Base-by-base conservation (phyloP, 2,797 vertebrate species). In the Gadopsis bispinosus region DNA sequence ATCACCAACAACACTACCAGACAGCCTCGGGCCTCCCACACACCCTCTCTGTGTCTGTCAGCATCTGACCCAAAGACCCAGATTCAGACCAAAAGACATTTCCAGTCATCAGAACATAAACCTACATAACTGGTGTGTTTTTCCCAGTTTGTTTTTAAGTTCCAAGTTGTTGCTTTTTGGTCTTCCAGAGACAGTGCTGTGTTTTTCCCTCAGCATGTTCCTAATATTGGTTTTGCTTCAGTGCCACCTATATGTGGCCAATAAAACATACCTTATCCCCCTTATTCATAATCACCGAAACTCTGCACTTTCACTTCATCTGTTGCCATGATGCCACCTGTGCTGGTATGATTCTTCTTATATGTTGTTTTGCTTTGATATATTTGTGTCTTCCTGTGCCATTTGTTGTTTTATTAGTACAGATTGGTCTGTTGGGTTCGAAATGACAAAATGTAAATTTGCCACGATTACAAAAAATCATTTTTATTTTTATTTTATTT, bases 371-470 rank as follows among this genome's bases (percentile, higher is more conserved):
- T 54, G 37, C 51, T 69, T 81, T 69, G 29, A 79, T 11, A 68
- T 70, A 4, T 67, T 56, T 67, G 64, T 69, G 61, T 70, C 77
- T 80, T 88, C 65, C 45, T 84, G 90, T 92, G 89, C 89, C 88
- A 90, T 88, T 79, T 22, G 3, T 73, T 65, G 74, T 83, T 82
- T 77, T 67, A 83, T 60, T 33, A 54, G 47, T 69, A 54, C 56
- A 54, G 12, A 70, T 79, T 77, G 39, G 6, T 58, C 26, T 64
- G 53, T 70, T 58, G 64, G 73, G 39, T 75, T 77, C 71, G 22
- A 62, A 78, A 81, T 80, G 6, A 69, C 1, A 6, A 35, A 2
- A 39, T 84, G 62, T 78, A 74, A 83, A 80, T 8, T 16, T 64
- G 59, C 33, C 20, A n/a, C 69, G 14, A 83, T 69, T 60, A 80